Evolutionary conservation across 2,797 vertebrate genomes (phyloP), one percentile per base, ranked within the genome.

Genomic region (Glyptemys insculpta): DNA sequence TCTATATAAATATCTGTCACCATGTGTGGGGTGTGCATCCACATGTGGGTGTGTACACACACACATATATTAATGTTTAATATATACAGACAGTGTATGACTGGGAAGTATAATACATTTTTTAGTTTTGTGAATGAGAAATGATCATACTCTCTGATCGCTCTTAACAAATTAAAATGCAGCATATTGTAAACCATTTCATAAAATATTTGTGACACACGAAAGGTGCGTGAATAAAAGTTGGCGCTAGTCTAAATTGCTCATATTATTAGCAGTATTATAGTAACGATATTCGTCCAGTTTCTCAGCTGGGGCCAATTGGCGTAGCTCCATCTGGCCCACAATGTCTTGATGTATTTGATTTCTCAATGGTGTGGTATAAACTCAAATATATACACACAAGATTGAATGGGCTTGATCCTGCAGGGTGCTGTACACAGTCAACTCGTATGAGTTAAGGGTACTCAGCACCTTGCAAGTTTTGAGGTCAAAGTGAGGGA

Each of bases 101-200:
- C 25, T 18, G 4, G 37, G 5, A 65, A 74, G 74, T 81, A 44
- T 89, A 81, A 54, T 11, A 65, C 0, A 4, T 14, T 83, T 95
- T 72, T 95, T 83, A 8, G 5, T 85, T 95, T 89, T 91, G 37
- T 47, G 72, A 76, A 25, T 88, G 41, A 92, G n/a, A 89, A 91
- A 31, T 78, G 27, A 49, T 86, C 56, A 34, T 27, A 6, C 49
- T 87, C 54, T 62, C 31, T 72, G 6, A 76, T 76, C 14, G 29
- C 10, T 10, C 41, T 29, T 85, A 68, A 56, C 27, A 76, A 65
- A 79, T 23, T 7, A 52, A 85, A 52, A 62, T 91, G 62, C n/a
- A 74, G 9, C 41, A n/a, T 72, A 59, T 86, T 92, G 5, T 34
- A 57, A 88, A 54, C n/a, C 49, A 19, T 88, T 3, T 0, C 86